phyloP scores from a whole-genome alignment of 2,888 invertebrate genomes.

The Cryptocheilus praepositus region DNA sequence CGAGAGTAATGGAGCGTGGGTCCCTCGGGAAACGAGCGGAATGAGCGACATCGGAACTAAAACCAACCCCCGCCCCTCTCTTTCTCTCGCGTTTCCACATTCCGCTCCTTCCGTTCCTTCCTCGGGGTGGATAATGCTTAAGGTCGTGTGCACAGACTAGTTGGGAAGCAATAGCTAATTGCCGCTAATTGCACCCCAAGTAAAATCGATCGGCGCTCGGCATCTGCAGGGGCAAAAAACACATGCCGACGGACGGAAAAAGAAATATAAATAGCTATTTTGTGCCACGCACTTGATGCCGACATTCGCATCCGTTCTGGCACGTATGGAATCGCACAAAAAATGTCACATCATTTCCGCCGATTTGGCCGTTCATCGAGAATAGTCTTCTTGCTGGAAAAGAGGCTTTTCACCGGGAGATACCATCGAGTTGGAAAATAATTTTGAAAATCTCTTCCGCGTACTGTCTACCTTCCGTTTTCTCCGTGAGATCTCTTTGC shows the following conservation, averaged over 20 bases:
- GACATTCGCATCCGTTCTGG: background rate
- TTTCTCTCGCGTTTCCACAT: background rate
- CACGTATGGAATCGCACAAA: constrained; percentile 36
- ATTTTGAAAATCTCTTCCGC: no score
- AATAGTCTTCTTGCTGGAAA: constrained; percentile 41
- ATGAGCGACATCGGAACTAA: constrained; percentile 55
- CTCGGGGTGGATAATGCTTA: background rate
- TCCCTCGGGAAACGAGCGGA: constrained; percentile 47
- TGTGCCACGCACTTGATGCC: constrained; percentile 13
- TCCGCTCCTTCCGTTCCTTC: background rate
- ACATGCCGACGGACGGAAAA: no score
- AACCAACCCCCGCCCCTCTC: constrained; percentile 27
- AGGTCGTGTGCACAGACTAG: background rate
- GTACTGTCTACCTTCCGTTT: no score
- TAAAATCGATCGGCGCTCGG: background rate
- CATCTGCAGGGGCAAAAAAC: no score
- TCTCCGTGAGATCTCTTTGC: constrained; percentile 36
- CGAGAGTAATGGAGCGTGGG: constrained; percentile 63
- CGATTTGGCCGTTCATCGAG: constrained; percentile 54
- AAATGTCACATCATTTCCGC: constrained; percentile 50
- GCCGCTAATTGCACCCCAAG: background rate
- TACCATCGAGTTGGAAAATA: constrained; percentile 63
- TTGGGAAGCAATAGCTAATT: background rate
- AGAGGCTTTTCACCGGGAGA: constrained; percentile 29
- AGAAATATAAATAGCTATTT: constrained; percentile 31